Evolutionary conservation across 37 sponge, comb jelly and placozoan species (phyloP).

Genomic region (Geodia barretti): DNA sequence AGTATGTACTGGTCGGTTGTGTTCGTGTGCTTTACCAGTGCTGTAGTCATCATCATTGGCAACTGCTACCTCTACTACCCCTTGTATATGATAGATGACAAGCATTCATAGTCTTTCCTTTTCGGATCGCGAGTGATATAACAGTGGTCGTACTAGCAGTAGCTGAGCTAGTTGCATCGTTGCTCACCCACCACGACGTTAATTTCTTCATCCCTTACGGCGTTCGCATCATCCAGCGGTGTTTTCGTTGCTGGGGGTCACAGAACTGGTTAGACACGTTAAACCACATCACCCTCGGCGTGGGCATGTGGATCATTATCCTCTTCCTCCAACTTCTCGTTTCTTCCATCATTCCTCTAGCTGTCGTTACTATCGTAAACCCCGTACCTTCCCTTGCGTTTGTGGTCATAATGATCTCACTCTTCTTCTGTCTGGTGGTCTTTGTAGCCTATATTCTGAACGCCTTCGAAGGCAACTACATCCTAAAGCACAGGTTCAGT

Average conservation of each 20-base stretch:
- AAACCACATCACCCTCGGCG: neutral
- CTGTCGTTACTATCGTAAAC: neutral
- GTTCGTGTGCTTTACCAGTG: neutral
- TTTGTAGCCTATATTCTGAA: neutral
- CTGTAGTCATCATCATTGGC: neutral
- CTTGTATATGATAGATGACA: neutral
- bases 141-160: neutral
- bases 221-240: neutral
- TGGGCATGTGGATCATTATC: conserved; percentile 1
- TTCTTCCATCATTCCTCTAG: neutral
- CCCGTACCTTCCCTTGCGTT: conserved; percentile 4
- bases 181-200: neutral
- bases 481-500: neutral
- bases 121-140: neutral
- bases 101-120: neutral
- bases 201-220: neutral
- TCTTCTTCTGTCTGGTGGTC: neutral
- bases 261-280: neutral
- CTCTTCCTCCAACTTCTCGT: neutral
- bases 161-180: neutral
- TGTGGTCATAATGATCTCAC: neutral
- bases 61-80: neutral
- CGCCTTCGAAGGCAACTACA: neutral
- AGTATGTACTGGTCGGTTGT: conserved; percentile 5
- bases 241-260: neutral